Percentiles rank a stretch among this genome's conserved stretches.
Evolutionary conservation across 2,797 vertebrate species (phyloP).

Genomic region (Parambassis ranga): DNA sequence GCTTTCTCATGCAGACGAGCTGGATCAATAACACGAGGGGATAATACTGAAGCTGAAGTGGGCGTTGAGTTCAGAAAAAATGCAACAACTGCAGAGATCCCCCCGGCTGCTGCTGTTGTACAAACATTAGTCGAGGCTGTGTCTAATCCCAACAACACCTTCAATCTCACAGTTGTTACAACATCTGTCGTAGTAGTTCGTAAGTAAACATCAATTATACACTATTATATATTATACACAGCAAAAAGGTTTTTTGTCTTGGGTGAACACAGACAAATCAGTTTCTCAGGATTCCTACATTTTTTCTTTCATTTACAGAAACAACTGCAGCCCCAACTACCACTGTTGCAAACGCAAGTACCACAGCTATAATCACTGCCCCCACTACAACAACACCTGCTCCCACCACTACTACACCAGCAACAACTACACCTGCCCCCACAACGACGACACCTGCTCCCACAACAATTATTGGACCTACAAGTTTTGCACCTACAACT

Average conservation of each 20-base stretch:
- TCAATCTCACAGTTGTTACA: background rate
- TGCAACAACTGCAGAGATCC: background rate
- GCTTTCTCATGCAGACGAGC: background rate
- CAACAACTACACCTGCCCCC: background rate
- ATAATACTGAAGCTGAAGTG: background rate
- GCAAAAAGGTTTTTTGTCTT: too few species aligned
- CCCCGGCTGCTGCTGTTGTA: background rate
- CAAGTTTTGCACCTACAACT: too few species aligned
- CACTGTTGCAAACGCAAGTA: too few species aligned
- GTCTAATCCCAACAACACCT: background rate
- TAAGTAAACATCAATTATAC: slow-evolving; percentile 19
- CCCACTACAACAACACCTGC: too few species aligned
- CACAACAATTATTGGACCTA: background rate
- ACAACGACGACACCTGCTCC: background rate
- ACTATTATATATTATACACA: too few species aligned
- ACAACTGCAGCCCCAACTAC: too few species aligned
- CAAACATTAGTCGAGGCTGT: background rate
- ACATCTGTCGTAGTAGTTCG: background rate
- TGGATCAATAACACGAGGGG: rapidly evolving
- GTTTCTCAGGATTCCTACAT: too few species aligned
- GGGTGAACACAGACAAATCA: too few species aligned
- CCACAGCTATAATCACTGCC: too few species aligned
- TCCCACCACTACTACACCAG: too few species aligned
- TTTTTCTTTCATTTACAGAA: too few species aligned
- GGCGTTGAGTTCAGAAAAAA: slow-evolving; percentile 9